Conservation (phyloP, 1,140 invertebrate species). For the Limonius californicus region DNA sequence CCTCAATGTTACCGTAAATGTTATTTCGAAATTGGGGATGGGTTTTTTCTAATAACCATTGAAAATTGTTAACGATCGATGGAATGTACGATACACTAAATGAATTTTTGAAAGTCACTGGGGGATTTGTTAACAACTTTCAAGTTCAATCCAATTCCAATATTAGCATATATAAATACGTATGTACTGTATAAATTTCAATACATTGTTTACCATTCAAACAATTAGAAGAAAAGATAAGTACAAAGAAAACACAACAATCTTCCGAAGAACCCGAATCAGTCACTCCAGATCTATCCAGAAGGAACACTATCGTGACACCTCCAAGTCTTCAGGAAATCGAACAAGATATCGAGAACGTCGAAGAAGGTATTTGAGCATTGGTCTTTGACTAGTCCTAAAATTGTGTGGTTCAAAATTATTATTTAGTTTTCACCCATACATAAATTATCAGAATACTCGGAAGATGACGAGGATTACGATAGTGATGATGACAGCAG, state of each 20-base stretch:
- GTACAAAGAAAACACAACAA: not conserved
- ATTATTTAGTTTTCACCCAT: not conserved
- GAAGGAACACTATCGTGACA: slow-evolving; percentile 49
- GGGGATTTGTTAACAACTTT: no score
- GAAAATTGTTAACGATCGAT: no score
- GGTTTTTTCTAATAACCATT: no score
- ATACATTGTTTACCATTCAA: no score
- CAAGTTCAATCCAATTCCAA: no score
- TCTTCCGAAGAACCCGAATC: slow-evolving; percentile 24
- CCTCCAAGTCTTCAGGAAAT: slow-evolving; percentile 46
- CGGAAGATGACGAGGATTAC: slow-evolving; percentile 42
- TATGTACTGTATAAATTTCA: no score
- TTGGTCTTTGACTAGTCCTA: not conserved
- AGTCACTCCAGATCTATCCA: slow-evolving; percentile 38
- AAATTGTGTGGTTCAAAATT: slow-evolving; percentile 4
- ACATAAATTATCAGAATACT: slow-evolving; percentile 35
- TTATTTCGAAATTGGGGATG: no score
- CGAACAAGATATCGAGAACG: slow-evolving; percentile 32
- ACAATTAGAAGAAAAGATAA: no score
- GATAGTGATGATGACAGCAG: slow-evolving; percentile 34
- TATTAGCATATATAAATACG: no score
- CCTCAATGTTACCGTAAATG: no score
- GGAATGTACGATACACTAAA: no score
- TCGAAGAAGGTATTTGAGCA: slow-evolving; percentile 39
- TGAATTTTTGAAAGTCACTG: no score